These are phyloP conservation scores for Sibirionetta formosa DNA, from an alignment of 2,797 vertebrate genomes.

Conservation along the genomic window DNA sequence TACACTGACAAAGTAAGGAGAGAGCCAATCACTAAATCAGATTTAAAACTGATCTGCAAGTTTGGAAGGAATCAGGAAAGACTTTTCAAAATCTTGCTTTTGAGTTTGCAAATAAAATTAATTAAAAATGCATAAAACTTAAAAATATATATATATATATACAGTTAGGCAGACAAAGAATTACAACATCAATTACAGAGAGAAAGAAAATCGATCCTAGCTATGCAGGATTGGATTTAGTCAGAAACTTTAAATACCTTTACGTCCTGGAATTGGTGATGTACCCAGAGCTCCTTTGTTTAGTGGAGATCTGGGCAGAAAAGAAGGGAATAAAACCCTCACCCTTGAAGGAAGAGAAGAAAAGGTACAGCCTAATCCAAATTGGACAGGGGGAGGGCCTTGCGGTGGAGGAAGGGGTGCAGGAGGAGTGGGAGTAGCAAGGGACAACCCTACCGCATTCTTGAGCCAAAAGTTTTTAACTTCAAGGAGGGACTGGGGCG, in stretches of 20 bases:
- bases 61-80: slow-evolving; percentile 2
- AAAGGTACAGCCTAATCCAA: slow-evolving; percentile 88
- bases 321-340: slow-evolving; percentile 85
- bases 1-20: neutral
- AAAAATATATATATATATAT: too few relatives aligned
- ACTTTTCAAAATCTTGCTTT: neutral
- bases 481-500: slow-evolving; percentile 54
- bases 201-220: slow-evolving; percentile 19
- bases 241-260: slow-evolving; percentile 67
- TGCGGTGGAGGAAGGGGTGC: slow-evolving; percentile 67
- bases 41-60: neutral
- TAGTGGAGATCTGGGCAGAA: slow-evolving; percentile 70
- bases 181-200: neutral
- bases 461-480: slow-evolving; percentile 73
- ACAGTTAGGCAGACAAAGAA: neutral
- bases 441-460: slow-evolving; percentile 87
- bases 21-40: neutral
- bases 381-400: slow-evolving; percentile 88
- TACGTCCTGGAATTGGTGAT: slow-evolving; percentile 49
- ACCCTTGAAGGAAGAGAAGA: slow-evolving; percentile 84
- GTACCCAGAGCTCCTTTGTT: slow-evolving; percentile 85
- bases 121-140: neutral
- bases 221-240: neutral
- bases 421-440: slow-evolving; percentile 78
- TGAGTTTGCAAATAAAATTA: neutral